Evolutionary conservation across 1,140 invertebrate genomes (phyloP), one percentile per base, ranked within the genome.

Genomic region (Calliopsis andreniformis): DNA sequence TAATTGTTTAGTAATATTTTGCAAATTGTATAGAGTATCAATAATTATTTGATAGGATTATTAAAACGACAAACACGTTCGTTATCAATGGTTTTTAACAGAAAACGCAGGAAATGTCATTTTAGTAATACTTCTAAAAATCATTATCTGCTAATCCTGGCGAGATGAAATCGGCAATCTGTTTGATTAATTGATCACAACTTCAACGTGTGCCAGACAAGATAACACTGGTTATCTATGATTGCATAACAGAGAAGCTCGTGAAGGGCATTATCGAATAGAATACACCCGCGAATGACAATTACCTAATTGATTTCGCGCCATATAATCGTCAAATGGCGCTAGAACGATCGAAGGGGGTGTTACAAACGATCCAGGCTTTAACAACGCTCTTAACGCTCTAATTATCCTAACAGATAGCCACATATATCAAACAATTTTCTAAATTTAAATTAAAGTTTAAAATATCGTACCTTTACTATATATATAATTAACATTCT

Each of bases 271-370:
- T 28, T 59, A 55, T 20, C 42, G 71, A 49, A 35, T 61, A 43
- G 47, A 55, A 51, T 32, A 73, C 49, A 45, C 28, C 39, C 43
- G 68, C 45, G 0, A 64, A 10, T 32, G 43, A 43, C 43, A 45
- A 79, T 83, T 76, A 79, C 62, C 61, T 63, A 75, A 82, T 79
- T 84, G 61, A 71, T 79, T 75, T 76, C 56, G 61, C 49, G 67
- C 39, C 70, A 76, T 58, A 66, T 68, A 84, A 84, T 84, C 76
- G 16, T 55, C 30, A 35, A 67, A 84, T 51, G 70, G 63, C 71
- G 77, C 59, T 83, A 83, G 68, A 82, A 79, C 18, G 51, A 61
- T n/a, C 23, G 5, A 49, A 0, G 18, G 59, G 23, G 39, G 49
- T 70, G 47, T 45, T 63, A 32, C 16, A 14, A 3, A 18, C 25